Evolutionary conservation across 92 coral and sea anemone genomes (phyloP).

Genomic region (Muricea muricata): DNA sequence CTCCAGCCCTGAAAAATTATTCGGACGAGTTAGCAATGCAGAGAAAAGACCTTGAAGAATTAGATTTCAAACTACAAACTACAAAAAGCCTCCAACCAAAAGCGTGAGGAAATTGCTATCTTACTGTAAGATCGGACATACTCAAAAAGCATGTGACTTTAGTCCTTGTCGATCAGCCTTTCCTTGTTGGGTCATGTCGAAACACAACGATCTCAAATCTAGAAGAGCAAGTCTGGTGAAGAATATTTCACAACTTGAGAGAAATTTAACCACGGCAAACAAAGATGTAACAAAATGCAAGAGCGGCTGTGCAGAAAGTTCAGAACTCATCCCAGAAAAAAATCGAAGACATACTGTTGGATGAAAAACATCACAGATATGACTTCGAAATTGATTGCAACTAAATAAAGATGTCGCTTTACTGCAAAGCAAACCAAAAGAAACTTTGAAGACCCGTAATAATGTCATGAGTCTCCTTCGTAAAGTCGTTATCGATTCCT

Average conservation of each 20-base stretch:
- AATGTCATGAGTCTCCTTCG: not conserved
- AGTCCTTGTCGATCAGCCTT: slow-evolving; percentile 57
- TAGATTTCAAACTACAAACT: slow-evolving; percentile 36
- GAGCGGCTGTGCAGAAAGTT: slow-evolving; percentile 40
- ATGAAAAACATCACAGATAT: slow-evolving; percentile 46
- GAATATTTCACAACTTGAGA: slow-evolving; percentile 3
- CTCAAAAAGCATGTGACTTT: slow-evolving; percentile 43
- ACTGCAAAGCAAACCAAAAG: not conserved
- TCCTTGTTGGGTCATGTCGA: slow-evolving; percentile 47
- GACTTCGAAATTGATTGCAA: slow-evolving; percentile 7
- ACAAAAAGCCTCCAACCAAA: slow-evolving; percentile 29
- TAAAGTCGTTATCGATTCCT: not conserved
- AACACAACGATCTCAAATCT: slow-evolving; percentile 44
- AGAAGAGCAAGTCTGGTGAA: slow-evolving; percentile 31
- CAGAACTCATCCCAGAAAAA: slow-evolving; percentile 27
- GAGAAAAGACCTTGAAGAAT: slow-evolving; percentile 23
- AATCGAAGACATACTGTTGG: slow-evolving; percentile 48
- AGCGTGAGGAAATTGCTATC: slow-evolving; percentile 61
- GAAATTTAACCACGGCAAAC: slow-evolving; percentile 22
- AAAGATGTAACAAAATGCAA: slow-evolving; percentile 46
- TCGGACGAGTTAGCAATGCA: not conserved
- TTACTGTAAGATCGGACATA: slow-evolving; percentile 62
- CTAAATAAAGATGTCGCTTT: slow-evolving; percentile 31
- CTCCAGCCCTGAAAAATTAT: not conserved
- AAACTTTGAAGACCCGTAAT: not conserved